These are phyloP conservation scores for Valencia hispanica DNA, from an alignment of 2,797 vertebrate species.

Conservation along the genomic window DNA sequence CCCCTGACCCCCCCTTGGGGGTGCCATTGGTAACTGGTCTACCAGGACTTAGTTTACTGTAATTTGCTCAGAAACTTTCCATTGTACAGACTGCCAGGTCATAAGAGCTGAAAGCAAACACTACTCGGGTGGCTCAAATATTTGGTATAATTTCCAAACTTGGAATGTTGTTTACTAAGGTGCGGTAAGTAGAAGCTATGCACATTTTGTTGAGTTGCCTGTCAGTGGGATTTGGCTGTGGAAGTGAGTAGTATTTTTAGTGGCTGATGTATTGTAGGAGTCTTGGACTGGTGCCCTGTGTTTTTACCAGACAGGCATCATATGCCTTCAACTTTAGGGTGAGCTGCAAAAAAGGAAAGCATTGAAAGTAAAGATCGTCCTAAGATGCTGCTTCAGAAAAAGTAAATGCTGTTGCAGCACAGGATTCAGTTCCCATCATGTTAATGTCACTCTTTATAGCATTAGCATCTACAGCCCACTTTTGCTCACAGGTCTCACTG, in stretches of 20 bases:
- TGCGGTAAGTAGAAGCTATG: slow-evolving; percentile 12
- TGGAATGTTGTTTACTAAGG: slow-evolving; percentile 31
- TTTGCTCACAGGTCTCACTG: slow-evolving; percentile 31
- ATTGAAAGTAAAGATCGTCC: not conserved
- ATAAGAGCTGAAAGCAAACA: slow-evolving; percentile 44
- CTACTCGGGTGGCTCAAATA: slow-evolving; percentile 44
- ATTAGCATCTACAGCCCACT: slow-evolving; percentile 41
- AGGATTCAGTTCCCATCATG: not conserved
- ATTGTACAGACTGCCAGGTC: slow-evolving; percentile 21
- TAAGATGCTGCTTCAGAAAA: not conserved
- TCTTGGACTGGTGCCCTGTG: slow-evolving; percentile 41
- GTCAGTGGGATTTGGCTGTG: slow-evolving; percentile 32
- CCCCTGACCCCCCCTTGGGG: no score
- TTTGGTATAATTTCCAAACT: slow-evolving; percentile 41
- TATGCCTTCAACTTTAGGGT: slow-evolving; percentile 44
- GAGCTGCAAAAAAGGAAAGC: slow-evolving; percentile 25
- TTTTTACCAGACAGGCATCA: slow-evolving; percentile 65
- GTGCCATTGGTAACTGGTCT: slow-evolving; percentile 20
- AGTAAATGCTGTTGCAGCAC: not conserved
- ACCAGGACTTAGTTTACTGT: slow-evolving; percentile 27
- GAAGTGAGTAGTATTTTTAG: slow-evolving; percentile 33
- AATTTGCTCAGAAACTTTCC: slow-evolving; percentile 40
- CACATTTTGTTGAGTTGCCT: slow-evolving; percentile 25
- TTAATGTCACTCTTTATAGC: slow-evolving; percentile 24
- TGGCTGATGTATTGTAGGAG: slow-evolving; percentile 32